phyloP scores from a whole-genome alignment of 1,140 invertebrate species.

The Aethina tumida region DNA sequence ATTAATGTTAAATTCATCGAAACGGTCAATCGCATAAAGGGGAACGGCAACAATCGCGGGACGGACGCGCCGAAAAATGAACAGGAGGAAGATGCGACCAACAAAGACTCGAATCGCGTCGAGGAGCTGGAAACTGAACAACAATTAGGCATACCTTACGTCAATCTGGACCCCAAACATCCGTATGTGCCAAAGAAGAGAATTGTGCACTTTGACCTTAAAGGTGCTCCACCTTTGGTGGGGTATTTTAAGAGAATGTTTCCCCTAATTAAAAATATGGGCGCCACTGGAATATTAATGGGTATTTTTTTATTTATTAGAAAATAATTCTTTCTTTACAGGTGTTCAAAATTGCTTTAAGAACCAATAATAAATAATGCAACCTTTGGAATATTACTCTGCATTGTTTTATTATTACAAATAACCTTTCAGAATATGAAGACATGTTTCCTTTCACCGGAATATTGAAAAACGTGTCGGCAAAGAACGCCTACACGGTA shows the following conservation, averaged over 20 bases:
- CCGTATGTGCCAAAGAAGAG: slow-evolving; percentile 38
- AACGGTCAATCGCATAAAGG: slow-evolving; percentile 4
- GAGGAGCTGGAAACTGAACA: slow-evolving; percentile 24
- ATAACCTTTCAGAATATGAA: slow-evolving; percentile 80
- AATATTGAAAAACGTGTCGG: slow-evolving; percentile 51
- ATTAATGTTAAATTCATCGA: slow-evolving; percentile 17
- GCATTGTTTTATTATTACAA: slow-evolving; percentile 37
- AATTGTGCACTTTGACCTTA: slow-evolving; percentile 81
- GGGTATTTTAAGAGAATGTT: slow-evolving; percentile 64
- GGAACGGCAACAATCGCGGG: neutral
- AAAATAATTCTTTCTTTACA: neutral
- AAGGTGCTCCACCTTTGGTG: slow-evolving; percentile 76
- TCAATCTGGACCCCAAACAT: slow-evolving; percentile 26
- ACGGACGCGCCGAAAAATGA: neutral
- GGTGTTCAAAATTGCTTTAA: neutral
- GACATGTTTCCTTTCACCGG: slow-evolving; percentile 93
- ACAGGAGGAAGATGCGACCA: too few relatives aligned
- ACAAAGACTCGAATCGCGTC: too few relatives aligned
- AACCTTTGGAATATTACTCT: slow-evolving; percentile 37
- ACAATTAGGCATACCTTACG: slow-evolving; percentile 31
- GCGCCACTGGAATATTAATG: slow-evolving; percentile 61
- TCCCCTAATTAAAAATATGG: slow-evolving; percentile 61
- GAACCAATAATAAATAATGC: neutral
- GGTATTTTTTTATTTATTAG: slow-evolving; percentile 17
- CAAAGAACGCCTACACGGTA: slow-evolving; percentile 67